Evolutionary conservation across 2,888 invertebrate species (phyloP).

Genomic region (Scaptomyza polygonia): DNA sequence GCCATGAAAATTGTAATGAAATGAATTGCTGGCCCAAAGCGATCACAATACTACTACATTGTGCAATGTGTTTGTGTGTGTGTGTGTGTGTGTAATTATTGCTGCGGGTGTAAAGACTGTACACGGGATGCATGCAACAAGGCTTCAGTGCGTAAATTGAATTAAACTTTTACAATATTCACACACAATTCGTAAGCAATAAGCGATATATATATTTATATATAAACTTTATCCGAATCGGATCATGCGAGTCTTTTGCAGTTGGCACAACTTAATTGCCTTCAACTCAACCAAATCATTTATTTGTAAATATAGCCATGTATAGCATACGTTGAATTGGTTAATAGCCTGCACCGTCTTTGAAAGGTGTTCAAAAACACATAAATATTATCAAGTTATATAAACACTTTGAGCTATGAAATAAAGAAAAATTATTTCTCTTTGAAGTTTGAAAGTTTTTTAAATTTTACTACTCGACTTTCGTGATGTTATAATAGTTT

Average conservation of each 20-base stretch:
- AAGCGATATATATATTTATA: too few relatives aligned
- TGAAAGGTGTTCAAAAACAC: background rate
- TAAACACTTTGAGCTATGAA: too few relatives aligned
- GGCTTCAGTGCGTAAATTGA: constrained; percentile 52
- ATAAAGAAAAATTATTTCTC: too few relatives aligned
- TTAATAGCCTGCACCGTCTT: background rate
- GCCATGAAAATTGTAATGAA: constrained; percentile 53
- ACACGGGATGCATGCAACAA: constrained; percentile 4
- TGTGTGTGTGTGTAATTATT: constrained; percentile 13
- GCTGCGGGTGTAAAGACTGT: background rate
- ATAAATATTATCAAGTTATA: too few relatives aligned
- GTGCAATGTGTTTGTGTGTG: constrained; percentile 1
- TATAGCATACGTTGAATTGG: background rate
- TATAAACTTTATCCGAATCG: too few relatives aligned
- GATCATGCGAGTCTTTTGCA: constrained; percentile 8
- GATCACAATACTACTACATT: constrained; percentile 29
- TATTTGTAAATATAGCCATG: constrained; percentile 23
- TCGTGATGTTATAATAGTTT: too few relatives aligned
- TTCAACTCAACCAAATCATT: constrained; percentile 16
- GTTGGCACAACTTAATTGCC: constrained; percentile 27
- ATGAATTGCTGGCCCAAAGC: constrained; percentile 45
- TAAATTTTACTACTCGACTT: too few relatives aligned
- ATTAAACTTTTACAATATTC: constrained; percentile 67
- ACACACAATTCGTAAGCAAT: constrained; percentile 29
- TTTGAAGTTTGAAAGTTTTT: too few relatives aligned